Percentiles rank a stretch among this genome's conserved stretches.
These are phyloP conservation scores for Cotesia chilonis DNA, from an alignment of 1,140 invertebrate species.

Conservation along the genomic window DNA sequence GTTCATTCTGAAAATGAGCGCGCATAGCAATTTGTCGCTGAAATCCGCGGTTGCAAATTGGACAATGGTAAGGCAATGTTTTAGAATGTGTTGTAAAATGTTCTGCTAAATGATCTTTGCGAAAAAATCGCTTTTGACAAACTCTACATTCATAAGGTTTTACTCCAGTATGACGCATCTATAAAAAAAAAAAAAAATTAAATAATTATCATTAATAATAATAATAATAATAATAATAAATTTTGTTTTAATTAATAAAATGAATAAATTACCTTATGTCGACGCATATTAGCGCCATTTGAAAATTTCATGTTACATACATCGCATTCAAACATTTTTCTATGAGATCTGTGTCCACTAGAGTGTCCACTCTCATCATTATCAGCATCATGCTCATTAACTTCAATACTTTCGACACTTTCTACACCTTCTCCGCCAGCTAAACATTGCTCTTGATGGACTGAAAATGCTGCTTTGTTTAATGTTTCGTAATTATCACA, in stretches of 20 bases:
- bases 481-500: slow-evolving; percentile 75
- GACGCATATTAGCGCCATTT: slow-evolving; percentile 93
- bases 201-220: slow-evolving; percentile 1
- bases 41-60: slow-evolving; percentile 88
- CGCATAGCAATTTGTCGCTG: slow-evolving; percentile 91
- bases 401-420: slow-evolving; percentile 56
- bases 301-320: slow-evolving; percentile 96
- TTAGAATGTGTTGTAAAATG: slow-evolving; percentile 91
- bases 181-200: slow-evolving; percentile 35
- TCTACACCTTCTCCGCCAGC: slow-evolving; percentile 57
- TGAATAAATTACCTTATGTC: slow-evolving; percentile 73
- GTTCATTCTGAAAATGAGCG: slow-evolving; percentile 93
- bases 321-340: slow-evolving; percentile 91
- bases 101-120: slow-evolving; percentile 92
- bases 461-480: slow-evolving; percentile 69
- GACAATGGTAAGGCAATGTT: slow-evolving; percentile 88
- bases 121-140: slow-evolving; percentile 90
- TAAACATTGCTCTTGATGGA: slow-evolving; percentile 71
- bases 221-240: too few relatives aligned
- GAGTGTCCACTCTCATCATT: slow-evolving; percentile 64
- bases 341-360: slow-evolving; percentile 66
- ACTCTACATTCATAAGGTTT: slow-evolving; percentile 92
- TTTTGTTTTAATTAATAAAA: slow-evolving; percentile 24
- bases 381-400: slow-evolving; percentile 58
- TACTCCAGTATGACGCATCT: slow-evolving; percentile 89